These are phyloP conservation scores for Dendronephthya gigantea DNA, from an alignment of 64 coral and sea anemone genomes.

Conservation along the genomic window DNA sequence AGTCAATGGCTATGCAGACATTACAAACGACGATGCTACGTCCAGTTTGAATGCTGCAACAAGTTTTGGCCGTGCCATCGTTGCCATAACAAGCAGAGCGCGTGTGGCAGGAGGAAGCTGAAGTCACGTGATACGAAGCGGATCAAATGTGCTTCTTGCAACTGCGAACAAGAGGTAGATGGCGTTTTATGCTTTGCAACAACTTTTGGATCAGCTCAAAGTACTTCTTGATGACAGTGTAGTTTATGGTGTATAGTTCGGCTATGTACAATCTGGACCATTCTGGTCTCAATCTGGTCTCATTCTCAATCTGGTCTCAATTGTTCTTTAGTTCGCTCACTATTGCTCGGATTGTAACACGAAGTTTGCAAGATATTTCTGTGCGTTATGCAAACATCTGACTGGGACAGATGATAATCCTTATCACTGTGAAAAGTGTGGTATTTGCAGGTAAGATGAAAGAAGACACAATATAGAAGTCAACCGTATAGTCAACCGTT, in stretches of 20 bases:
- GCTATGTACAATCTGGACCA: no score
- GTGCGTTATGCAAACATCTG: not conserved
- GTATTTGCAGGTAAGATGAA: not conserved
- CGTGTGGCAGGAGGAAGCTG: conserved; percentile 10
- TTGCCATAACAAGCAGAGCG: conserved; percentile 20
- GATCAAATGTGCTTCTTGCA: conserved; percentile 21
- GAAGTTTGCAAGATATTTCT: not conserved
- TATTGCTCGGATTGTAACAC: not conserved
- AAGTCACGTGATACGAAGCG: conserved; percentile 32
- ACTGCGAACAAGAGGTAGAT: conserved; percentile 26
- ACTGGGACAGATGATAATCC: not conserved
- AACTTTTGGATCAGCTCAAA: no score
- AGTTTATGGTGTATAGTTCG: no score
- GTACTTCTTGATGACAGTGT: no score
- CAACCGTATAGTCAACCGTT: no score
- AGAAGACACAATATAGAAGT: no score
- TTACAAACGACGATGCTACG: not conserved
- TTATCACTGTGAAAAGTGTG: not conserved
- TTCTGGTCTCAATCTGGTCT: no score
- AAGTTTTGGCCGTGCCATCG: no score
- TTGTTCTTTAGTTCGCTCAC: not conserved
- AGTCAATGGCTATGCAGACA: not conserved
- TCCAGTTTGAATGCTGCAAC: not conserved
- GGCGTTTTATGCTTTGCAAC: no score
- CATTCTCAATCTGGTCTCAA: no score